Conservation (phyloP, 2,888 invertebrate species). For the Hydrotaea diabolus region DNA sequence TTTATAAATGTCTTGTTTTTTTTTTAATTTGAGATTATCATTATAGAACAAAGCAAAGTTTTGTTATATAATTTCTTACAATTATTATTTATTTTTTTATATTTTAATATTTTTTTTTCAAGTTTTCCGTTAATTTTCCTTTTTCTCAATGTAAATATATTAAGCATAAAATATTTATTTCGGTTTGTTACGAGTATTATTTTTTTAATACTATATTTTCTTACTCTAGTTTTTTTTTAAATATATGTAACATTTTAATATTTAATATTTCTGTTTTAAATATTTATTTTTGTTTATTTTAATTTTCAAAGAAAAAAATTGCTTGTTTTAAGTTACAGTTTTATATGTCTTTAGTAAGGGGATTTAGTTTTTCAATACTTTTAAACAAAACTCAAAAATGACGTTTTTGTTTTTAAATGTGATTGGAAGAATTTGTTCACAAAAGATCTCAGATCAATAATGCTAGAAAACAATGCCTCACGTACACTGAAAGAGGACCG, state of each 20-base stretch:
- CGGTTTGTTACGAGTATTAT: constrained; percentile 5
- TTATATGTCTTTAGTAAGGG: constrained; percentile 60
- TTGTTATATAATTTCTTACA: constrained; percentile 10
- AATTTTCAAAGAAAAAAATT: constrained; percentile 75
- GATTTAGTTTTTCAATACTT: background rate
- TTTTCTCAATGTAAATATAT: constrained; percentile 66
- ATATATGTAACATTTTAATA: constrained; percentile 58
- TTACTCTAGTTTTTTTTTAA: constrained; percentile 54
- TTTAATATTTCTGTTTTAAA: constrained; percentile 60
- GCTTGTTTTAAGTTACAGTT: constrained; percentile 70
- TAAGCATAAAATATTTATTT: constrained; percentile 54
- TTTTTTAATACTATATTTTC: constrained; percentile 43
- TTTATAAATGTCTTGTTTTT: constrained; percentile 29
- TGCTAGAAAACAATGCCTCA: too few relatives aligned
- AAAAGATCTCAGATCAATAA: background rate
- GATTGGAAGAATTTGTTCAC: background rate
- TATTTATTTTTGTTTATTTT: constrained; percentile 40
- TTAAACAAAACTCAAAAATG: background rate
- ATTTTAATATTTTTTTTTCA: constrained; percentile 29
- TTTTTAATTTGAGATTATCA: constrained; percentile 45
- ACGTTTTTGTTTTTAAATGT: background rate
- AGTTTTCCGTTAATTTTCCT: constrained; percentile 26
- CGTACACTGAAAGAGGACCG: too few relatives aligned
- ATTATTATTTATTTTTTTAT: constrained; percentile 4
- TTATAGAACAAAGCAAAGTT: constrained; percentile 60